A percentile compares a stretch with the other conserved stretches of the same genome.
These are phyloP conservation scores for Exephanes ischioxanthus DNA, from an alignment of 2,888 invertebrate species.

Conservation along the genomic window DNA sequence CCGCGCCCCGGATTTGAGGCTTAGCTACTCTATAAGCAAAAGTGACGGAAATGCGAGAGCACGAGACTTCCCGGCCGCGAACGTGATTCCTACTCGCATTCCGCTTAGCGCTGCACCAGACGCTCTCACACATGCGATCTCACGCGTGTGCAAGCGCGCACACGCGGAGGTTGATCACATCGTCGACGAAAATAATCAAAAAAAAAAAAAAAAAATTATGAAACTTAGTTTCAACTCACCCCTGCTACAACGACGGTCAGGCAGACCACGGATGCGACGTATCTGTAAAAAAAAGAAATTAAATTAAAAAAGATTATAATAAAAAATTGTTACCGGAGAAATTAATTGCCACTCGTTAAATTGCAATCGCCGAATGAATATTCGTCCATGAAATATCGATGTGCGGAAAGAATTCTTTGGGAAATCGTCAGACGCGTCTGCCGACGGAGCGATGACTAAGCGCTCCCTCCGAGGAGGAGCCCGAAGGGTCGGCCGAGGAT, in stretches of 20 bases:
- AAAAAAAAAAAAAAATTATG: not conserved
- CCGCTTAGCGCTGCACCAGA: constrained; percentile 60
- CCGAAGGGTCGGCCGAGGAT: constrained; percentile 22
- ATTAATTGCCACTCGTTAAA: too few species aligned
- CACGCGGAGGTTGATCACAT: constrained; percentile 19
- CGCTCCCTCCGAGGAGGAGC: too few species aligned
- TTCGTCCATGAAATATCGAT: not conserved
- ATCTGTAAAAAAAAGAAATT: constrained; percentile 81
- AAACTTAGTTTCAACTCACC: constrained; percentile 83
- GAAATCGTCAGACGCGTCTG: not conserved
- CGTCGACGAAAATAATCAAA: not conserved
- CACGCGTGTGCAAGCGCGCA: not conserved
- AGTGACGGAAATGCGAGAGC: constrained; percentile 62
- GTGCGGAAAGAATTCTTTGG: not conserved
- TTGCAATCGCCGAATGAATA: too few species aligned
- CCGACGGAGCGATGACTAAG: constrained; percentile 13
- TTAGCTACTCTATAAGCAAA: constrained; percentile 6
- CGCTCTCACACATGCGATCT: constrained; percentile 37
- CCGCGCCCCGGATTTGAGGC: not conserved
- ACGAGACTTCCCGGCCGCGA: constrained; percentile 55
- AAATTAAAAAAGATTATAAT: not conserved
- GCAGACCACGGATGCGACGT: constrained; percentile 86
- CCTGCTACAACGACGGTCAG: constrained; percentile 85
- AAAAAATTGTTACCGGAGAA: not conserved
- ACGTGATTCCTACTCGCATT: constrained; percentile 66